Conservation (phyloP, 1,140 invertebrate species). For the Drosophila guanche region DNA sequence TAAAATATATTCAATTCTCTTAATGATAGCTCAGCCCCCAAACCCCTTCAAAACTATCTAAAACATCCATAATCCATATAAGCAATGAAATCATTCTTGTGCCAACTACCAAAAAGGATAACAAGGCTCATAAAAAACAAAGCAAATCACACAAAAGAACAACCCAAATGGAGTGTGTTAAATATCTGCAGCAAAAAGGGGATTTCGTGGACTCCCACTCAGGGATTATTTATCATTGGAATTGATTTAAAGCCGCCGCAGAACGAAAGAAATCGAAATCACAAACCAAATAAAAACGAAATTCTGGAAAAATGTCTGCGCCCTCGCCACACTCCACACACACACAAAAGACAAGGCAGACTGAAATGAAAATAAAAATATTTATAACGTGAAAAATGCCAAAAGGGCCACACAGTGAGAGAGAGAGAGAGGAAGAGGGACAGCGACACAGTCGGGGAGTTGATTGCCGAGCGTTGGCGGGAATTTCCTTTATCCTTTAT, state of each 20-base stretch:
- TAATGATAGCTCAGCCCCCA: no score
- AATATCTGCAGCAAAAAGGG: slow-evolving; percentile 11
- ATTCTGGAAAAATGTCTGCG: slow-evolving; percentile 41
- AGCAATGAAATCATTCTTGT: no score
- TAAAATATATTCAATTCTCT: background rate
- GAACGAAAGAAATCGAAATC: slow-evolving; percentile 66
- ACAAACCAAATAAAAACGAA: slow-evolving; percentile 48
- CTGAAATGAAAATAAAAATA: slow-evolving; percentile 79
- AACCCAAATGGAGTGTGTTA: slow-evolving; percentile 20
- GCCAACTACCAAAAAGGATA: slow-evolving; percentile 23
- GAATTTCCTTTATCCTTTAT: slow-evolving; percentile 39
- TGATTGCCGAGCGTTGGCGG: slow-evolving; percentile 59
- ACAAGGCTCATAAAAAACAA: slow-evolving; percentile 61
- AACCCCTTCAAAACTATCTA: no score
- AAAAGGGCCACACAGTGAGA: slow-evolving; percentile 28
- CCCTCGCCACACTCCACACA: slow-evolving; percentile 19
- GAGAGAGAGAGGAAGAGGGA: background rate
- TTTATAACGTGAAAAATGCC: slow-evolving; percentile 79
- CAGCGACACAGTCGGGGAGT: slow-evolving; percentile 30
- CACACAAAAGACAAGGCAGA: slow-evolving; percentile 54
- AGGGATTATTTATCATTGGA: slow-evolving; percentile 59
- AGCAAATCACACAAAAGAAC: slow-evolving; percentile 32
- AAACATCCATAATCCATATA: no score
- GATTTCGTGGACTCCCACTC: slow-evolving; percentile 1
- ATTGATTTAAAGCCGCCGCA: slow-evolving; percentile 64